Evolutionary conservation across 2,113 vertebrate genomes (phyloP).

Genomic region (Aegotheles bennettii): DNA sequence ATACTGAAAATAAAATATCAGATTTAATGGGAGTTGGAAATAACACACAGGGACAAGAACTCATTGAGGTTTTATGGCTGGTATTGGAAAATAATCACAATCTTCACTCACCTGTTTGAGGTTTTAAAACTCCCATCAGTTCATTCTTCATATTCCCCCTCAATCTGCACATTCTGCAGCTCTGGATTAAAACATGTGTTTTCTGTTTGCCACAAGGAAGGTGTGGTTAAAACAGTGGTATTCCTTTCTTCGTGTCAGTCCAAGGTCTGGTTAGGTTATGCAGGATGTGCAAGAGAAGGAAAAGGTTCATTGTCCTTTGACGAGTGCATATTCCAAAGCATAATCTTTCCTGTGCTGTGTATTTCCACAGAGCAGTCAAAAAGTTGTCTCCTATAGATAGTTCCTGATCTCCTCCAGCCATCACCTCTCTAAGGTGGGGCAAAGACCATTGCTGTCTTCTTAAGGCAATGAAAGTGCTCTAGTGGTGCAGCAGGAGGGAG

Average conservation of each 20-base stretch:
- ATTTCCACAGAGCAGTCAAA: background rate
- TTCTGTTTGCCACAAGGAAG: background rate
- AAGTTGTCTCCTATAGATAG: background rate
- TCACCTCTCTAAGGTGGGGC: background rate
- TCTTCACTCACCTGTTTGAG: background rate
- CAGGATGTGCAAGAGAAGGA: background rate
- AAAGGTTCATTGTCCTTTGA: background rate
- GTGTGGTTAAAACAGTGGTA: background rate
- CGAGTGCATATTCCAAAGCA: background rate
- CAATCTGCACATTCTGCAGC: background rate
- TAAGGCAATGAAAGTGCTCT: background rate
- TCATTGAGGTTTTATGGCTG: background rate
- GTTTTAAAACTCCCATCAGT: background rate
- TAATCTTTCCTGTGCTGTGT: background rate
- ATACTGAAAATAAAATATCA: background rate
- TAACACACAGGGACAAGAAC: background rate
- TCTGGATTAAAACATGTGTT: background rate
- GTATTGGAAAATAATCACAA: background rate
- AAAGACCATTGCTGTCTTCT: background rate
- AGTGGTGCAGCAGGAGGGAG: background rate
- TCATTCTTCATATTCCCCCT: background rate
- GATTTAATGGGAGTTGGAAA: background rate
- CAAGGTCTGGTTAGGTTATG: background rate
- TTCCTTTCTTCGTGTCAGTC: background rate
- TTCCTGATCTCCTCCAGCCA: background rate